Evolutionary conservation across 2,888 invertebrate genomes (phyloP).

Genomic region (Drosophila phalerata): DNA sequence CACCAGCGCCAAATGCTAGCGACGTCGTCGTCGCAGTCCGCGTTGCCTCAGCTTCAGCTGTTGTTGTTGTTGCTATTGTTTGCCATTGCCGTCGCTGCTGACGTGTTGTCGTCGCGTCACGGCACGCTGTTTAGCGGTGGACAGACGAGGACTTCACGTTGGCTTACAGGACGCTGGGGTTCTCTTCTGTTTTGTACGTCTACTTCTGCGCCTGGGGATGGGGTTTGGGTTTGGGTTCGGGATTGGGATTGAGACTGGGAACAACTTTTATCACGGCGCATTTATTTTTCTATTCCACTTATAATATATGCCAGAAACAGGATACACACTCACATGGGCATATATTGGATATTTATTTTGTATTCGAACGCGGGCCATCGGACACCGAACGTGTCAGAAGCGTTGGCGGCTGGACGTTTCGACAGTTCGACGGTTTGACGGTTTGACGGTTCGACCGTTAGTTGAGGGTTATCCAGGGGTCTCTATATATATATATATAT

Average conservation of each 20-base stretch:
- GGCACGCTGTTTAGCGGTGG: constrained; percentile 67
- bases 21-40: constrained; percentile 36
- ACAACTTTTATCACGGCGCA: constrained; percentile 82
- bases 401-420: constrained; percentile 58
- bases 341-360: constrained; percentile 83
- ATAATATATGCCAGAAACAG: constrained; percentile 84
- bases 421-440: constrained; percentile 13
- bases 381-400: constrained; percentile 71
- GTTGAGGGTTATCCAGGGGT: constrained; percentile 58
- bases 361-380: constrained; percentile 75
- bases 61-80: constrained; percentile 61
- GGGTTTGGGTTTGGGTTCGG: neutral
- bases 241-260: constrained; percentile 39
- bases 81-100: constrained; percentile 74
- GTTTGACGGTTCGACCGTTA: constrained; percentile 35
- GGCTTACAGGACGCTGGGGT: constrained; percentile 43
- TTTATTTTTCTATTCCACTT: constrained; percentile 84
- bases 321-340: constrained; percentile 79
- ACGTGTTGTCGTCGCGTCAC: constrained; percentile 77
- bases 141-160: constrained; percentile 57
- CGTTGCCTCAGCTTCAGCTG: constrained; percentile 43
- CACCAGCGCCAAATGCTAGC: constrained; percentile 46
- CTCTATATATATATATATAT: constrained; percentile 13
- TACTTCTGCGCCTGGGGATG: constrained; percentile 36
- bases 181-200: constrained; percentile 19